A percentile compares a stretch with the other conserved stretches of the same genome.
Evolutionary conservation across 2,113 vertebrate species (phyloP).

Genomic region (Craseonycteris thonglongyai): DNA sequence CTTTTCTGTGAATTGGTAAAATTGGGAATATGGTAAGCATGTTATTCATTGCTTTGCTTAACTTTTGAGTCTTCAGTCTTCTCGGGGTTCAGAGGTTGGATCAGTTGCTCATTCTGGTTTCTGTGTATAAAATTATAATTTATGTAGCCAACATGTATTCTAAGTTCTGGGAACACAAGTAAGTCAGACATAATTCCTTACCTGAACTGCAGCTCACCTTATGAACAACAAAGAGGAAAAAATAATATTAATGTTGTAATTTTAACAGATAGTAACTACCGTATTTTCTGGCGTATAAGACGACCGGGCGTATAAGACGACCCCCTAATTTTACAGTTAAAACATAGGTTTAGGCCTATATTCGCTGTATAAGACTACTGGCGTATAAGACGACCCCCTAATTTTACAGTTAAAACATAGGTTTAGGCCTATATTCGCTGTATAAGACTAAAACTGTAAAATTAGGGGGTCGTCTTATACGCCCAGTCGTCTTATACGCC

Average conservation of each 20-base stretch:
- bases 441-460: too few species aligned
- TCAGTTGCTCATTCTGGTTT: not conserved
- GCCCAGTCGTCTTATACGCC: too few species aligned
- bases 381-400: too few species aligned
- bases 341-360: too few species aligned
- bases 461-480: too few species aligned
- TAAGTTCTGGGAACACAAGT: not conserved
- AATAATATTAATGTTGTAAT: conserved; percentile 2
- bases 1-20: conserved; percentile 40
- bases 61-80: not conserved
- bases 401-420: too few species aligned
- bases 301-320: too few species aligned
- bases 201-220: not conserved
- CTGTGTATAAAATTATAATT: not conserved
- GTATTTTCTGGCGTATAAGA: too few species aligned
- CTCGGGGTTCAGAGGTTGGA: not conserved
- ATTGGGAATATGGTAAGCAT: conserved; percentile 55
- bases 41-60: not conserved
- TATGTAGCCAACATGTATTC: not conserved
- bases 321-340: too few species aligned
- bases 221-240: not conserved
- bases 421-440: too few species aligned
- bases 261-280: conserved; percentile 4
- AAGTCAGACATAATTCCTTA: not conserved
- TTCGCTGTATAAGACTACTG: too few species aligned